These are phyloP conservation scores for Lophura nycthemera DNA, from an alignment of 2,113 vertebrate species.

Conservation along the genomic window DNA sequence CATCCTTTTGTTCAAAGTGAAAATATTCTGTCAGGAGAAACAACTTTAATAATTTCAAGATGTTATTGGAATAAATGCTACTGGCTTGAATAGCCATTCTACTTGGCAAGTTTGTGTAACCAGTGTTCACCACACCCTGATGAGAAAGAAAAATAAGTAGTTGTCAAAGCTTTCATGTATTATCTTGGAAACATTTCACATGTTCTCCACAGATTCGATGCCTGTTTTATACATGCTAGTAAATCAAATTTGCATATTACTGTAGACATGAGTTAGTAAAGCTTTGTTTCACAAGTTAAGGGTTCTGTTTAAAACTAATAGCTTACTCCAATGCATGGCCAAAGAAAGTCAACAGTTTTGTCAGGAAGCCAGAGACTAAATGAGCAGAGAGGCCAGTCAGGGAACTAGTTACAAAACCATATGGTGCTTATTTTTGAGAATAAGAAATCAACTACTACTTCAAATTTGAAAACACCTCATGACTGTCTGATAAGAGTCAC, in stretches of 20 bases:
- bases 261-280: slow-evolving; percentile 45
- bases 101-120: slow-evolving; percentile 86
- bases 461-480: slow-evolving; percentile 64
- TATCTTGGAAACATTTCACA: slow-evolving; percentile 34
- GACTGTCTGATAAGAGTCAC: slow-evolving; percentile 55
- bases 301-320: slow-evolving; percentile 56
- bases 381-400: slow-evolving; percentile 59
- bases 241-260: slow-evolving; percentile 51
- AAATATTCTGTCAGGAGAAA: slow-evolving; percentile 88
- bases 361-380: slow-evolving; percentile 65
- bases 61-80: slow-evolving; percentile 86
- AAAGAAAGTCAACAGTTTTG: slow-evolving; percentile 55
- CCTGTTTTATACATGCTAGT: slow-evolving; percentile 34
- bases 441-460: slow-evolving; percentile 64
- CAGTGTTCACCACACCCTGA: slow-evolving; percentile 86
- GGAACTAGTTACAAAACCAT: slow-evolving; percentile 63
- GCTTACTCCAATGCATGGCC: slow-evolving; percentile 45
- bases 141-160: slow-evolving; percentile 54
- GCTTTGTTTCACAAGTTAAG: slow-evolving; percentile 62
- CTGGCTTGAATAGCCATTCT: slow-evolving; percentile 87
- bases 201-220: slow-evolving; percentile 22
- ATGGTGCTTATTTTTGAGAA: slow-evolving; percentile 74
- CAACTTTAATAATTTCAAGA: slow-evolving; percentile 88
- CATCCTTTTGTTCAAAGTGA: slow-evolving; percentile 80
- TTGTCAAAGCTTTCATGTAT: slow-evolving; percentile 45